Conservation (phyloP, 2,888 invertebrate species). For the Alviniconcha strummeri region DNA sequence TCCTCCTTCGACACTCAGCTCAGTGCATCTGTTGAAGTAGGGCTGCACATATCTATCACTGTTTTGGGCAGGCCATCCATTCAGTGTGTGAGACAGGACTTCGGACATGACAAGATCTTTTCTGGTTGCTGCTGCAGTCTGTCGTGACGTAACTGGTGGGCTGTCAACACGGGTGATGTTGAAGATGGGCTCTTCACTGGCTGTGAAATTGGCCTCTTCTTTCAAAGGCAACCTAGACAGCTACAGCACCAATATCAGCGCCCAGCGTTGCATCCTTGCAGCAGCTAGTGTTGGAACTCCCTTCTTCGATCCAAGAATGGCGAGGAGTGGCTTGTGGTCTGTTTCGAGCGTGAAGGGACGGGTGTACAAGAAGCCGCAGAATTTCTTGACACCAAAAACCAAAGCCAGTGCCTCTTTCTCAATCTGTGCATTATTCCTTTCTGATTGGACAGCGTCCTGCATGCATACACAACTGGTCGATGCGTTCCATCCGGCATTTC, state of each 20-base stretch:
- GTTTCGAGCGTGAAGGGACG: slow-evolving; percentile 71
- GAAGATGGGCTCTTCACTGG: slow-evolving; percentile 10
- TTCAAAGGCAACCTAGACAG: slow-evolving; percentile 57
- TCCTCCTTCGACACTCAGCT: slow-evolving; percentile 32
- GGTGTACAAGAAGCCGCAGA: slow-evolving; percentile 68
- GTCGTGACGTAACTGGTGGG: slow-evolving; percentile 15
- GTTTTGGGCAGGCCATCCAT: slow-evolving; percentile 21
- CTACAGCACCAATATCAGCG: slow-evolving; percentile 61
- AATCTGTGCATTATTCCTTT: slow-evolving; percentile 58
- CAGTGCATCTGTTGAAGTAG: slow-evolving; percentile 23
- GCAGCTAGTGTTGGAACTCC: slow-evolving; percentile 58
- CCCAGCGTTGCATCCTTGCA: slow-evolving; percentile 59
- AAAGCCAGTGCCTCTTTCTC: slow-evolving; percentile 66
- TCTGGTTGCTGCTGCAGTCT: background rate
- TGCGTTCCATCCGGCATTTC: slow-evolving; percentile 65
- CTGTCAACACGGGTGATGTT: slow-evolving; percentile 4
- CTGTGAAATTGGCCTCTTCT: background rate
- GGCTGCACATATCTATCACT: slow-evolving; percentile 10
- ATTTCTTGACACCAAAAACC: slow-evolving; percentile 69
- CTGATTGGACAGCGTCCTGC: slow-evolving; percentile 45
- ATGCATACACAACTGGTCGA: slow-evolving; percentile 71
- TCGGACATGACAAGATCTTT: slow-evolving; percentile 22
- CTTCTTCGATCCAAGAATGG: slow-evolving; percentile 65
- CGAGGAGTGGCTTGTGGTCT: slow-evolving; percentile 71
- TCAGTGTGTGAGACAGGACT: background rate